Conservation (phyloP, 2,113 vertebrate genomes). For the Peromyscus maniculatus region DNA sequence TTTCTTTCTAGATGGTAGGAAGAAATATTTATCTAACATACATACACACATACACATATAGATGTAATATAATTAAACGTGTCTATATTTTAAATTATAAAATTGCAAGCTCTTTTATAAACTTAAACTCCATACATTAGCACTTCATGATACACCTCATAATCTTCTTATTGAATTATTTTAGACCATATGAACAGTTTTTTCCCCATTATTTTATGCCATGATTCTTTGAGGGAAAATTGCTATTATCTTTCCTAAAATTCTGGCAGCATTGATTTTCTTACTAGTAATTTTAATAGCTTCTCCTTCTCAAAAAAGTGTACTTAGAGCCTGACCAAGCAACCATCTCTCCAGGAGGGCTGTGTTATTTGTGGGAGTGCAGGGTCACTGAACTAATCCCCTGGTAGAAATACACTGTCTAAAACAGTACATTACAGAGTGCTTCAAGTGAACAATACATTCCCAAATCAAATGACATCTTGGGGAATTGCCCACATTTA, state of each 20-base stretch:
- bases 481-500: conserved; percentile 80
- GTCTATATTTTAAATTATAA: not conserved
- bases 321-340: not conserved
- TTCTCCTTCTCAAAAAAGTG: conserved; percentile 48
- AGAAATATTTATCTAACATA: not conserved
- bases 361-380: conserved; percentile 50
- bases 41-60: not conserved
- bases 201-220: conserved; percentile 13
- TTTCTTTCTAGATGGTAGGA: not conserved
- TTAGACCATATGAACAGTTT: not conserved
- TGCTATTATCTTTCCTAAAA: not conserved
- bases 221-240: not conserved
- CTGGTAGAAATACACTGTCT: not conserved
- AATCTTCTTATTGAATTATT: conserved; percentile 11
- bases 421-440: conserved; percentile 19
- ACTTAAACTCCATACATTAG: not conserved
- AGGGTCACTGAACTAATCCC: conserved; percentile 48
- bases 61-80: not conserved
- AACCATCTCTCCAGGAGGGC: not conserved
- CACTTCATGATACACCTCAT: not conserved
- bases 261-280: not conserved
- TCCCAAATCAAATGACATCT: conserved; percentile 76
- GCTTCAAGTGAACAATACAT: conserved; percentile 75
- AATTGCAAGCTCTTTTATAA: not conserved
- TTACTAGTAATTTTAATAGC: conserved; percentile 6